phyloP scores from a whole-genome alignment of 2,888 invertebrate species.

The Platycheirus rosarum region DNA sequence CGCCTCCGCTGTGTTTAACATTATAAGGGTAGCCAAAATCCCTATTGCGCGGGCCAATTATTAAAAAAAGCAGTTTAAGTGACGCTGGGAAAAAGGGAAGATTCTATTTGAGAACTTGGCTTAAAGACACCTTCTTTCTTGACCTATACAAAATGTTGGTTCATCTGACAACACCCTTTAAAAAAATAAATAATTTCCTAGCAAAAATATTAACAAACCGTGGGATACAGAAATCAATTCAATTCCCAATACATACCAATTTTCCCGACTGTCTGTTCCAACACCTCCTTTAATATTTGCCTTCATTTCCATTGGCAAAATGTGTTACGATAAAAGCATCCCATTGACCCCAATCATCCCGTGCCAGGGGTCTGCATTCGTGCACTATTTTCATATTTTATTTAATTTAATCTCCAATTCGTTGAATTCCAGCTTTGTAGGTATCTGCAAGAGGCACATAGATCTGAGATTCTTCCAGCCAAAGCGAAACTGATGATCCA shows the following conservation, averaged over 20 bases:
- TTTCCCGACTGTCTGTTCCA: conserved; percentile 1
- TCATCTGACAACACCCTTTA: too few relatives aligned
- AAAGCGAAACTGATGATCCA: conserved; percentile 53
- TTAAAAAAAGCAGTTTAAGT: too few relatives aligned
- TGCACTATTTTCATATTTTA: conserved; percentile 47
- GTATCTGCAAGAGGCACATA: not conserved
- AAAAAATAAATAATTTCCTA: too few relatives aligned
- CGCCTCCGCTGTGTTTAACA: too few relatives aligned
- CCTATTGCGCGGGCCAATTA: too few relatives aligned
- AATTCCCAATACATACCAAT: conserved; percentile 18
- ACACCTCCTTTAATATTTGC: conserved; percentile 10
- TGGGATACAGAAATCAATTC: conserved; percentile 13
- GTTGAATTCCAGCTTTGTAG: not conserved
- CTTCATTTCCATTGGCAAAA: conserved; percentile 8
- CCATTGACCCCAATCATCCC: conserved; percentile 49
- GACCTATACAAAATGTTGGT: too few relatives aligned
- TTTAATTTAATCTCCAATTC: conserved; percentile 60
- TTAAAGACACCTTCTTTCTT: too few relatives aligned
- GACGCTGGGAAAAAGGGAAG: too few relatives aligned
- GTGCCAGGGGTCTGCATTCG: conserved; percentile 3
- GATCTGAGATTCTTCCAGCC: conserved; percentile 22
- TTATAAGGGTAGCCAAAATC: too few relatives aligned
- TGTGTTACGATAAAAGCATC: conserved; percentile 20
- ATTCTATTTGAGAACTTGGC: too few relatives aligned
- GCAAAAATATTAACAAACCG: too few relatives aligned